These are phyloP conservation scores for Peucedramus taeniatus DNA, from an alignment of 2,113 vertebrate genomes.

Conservation along the genomic window DNA sequence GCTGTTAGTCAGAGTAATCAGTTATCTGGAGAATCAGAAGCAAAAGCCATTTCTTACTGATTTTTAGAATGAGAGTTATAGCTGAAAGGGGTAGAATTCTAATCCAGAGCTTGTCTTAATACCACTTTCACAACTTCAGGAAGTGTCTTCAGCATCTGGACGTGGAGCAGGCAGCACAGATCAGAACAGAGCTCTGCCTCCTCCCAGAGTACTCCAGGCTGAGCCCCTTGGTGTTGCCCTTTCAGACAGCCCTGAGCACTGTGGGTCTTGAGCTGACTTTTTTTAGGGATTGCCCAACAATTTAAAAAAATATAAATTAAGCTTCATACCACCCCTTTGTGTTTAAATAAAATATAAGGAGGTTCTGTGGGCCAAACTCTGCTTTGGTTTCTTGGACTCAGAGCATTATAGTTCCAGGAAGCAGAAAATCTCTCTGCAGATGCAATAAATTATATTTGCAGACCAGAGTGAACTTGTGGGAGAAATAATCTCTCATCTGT, in stretches of 20 bases:
- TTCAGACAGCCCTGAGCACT: not conserved
- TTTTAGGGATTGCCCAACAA: not conserved
- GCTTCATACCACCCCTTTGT: not conserved
- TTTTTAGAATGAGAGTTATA: not conserved
- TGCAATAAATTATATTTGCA: not conserved
- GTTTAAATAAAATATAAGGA: not conserved
- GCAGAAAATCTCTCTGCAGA: not conserved
- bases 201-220: not conserved
- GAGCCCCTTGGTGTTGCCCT: not conserved
- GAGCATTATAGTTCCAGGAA: not conserved
- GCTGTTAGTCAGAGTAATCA: not conserved
- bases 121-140: not conserved
- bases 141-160: not conserved
- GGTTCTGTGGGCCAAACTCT: not conserved
- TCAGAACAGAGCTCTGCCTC: not conserved
- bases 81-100: not conserved
- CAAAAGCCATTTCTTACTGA: not conserved
- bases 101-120: not conserved
- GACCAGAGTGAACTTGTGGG: not conserved
- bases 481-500: not conserved
- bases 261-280: not conserved
- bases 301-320: not conserved
- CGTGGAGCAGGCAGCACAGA: fast-evolving
- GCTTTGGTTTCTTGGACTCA: not conserved
- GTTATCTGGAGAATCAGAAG: not conserved